Evolutionary conservation across 2,888 invertebrate species (phyloP), one percentile per base, ranked within the genome.

Genomic region (Lordiphosa andalusiaca): DNA sequence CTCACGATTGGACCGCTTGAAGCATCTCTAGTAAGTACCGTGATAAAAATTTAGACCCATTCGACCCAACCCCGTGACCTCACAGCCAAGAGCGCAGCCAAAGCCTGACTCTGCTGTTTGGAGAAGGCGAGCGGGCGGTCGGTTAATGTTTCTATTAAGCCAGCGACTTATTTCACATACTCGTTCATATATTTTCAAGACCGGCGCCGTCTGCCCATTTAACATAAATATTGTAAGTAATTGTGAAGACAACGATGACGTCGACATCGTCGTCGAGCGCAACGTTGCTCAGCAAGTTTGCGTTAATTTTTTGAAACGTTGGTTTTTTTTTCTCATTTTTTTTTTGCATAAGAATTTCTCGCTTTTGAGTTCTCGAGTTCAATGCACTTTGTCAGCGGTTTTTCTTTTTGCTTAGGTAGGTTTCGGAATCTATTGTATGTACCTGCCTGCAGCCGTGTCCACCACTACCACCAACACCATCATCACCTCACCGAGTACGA

Each of bases 331-430:
- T 3, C 2, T 19, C 23, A 55, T 48, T 23, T 48, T 62, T 44
- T 71, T 77, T 77, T 77, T 77, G 77, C 83, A 83, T 77, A 83
- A 77, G 83, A 80, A 80, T 83, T 77, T 83, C 77, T 83, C 69
- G 83, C 73, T 73, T 67, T 58, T 40, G 60, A 71, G 77, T 80
- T 77, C 77, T 58, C 40, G 67, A 69, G 77, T 77, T 77, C 77
- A 77, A 83, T 83, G 77, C 80, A 77, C 77, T 76, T 67, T 53
- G 62, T 67, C 71, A 65, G 73, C 75, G 59, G 46, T 77, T 67
- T 75, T 67, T 33, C 52, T 38, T 53, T 72, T 48, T 52, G 49
- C 68, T 23, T 49, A 49, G 49, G 38, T 37, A 49, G 16, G 30
- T 44, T 44, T 44, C 16, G 36, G 21, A 19, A 47, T 47, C 33